Conservation (phyloP, 2,797 vertebrate species). For the Halcyon chelicuti region DNA sequence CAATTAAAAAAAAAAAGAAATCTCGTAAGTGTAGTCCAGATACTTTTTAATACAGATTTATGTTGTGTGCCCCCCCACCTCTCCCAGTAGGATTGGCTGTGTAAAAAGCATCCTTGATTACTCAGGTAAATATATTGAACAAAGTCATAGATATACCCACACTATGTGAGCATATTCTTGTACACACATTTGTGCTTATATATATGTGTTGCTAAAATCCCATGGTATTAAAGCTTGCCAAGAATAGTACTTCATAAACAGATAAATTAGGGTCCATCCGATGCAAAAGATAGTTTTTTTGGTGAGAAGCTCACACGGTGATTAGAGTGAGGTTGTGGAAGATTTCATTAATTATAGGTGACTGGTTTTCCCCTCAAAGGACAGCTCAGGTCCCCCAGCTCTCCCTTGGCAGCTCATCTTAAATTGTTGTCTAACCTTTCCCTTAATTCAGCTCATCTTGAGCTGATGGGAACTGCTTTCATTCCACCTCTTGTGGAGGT, state of each 20-base stretch:
- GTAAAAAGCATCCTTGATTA: neutral
- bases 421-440: constrained; percentile 86
- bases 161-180: neutral
- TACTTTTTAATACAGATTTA: neutral
- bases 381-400: constrained; percentile 76
- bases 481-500: constrained; percentile 89
- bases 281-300: constrained; percentile 42
- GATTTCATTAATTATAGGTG: constrained; percentile 89
- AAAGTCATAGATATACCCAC: neutral
- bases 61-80: fast-evolving
- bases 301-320: constrained; percentile 77
- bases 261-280: constrained; percentile 56
- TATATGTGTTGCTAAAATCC: neutral
- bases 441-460: constrained; percentile 87
- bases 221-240: neutral
- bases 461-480: constrained; percentile 90
- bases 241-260: constrained; percentile 8
- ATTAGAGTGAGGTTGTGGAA: constrained; percentile 81
- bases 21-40: neutral
- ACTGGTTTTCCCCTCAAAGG: constrained; percentile 80
- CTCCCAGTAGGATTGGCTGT: neutral
- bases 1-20: neutral
- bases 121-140: neutral
- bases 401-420: constrained; percentile 76
- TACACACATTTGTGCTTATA: fast-evolving